Conservation (phyloP, 2,888 invertebrate species). For the Tuta absoluta region DNA sequence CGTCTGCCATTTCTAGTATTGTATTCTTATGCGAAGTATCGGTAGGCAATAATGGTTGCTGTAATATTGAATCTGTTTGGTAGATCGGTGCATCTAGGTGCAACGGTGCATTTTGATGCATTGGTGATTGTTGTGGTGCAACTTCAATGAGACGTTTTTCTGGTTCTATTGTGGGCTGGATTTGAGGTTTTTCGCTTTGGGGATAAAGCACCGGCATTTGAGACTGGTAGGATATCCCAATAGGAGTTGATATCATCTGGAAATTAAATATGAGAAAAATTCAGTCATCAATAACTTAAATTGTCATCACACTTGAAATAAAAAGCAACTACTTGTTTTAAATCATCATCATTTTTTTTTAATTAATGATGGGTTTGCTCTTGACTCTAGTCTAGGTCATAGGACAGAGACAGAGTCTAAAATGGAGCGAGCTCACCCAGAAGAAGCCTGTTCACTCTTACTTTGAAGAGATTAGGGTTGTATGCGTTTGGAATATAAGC, state of each 20-base stretch:
- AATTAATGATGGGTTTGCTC: no score
- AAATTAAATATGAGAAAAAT: constrained; percentile 44
- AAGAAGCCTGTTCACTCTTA: no score
- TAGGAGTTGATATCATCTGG: constrained; percentile 85
- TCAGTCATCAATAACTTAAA: no score
- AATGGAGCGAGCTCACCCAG: no score
- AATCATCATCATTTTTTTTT: no score
- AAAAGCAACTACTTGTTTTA: no score
- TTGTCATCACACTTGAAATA: no score
- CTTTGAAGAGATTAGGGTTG: no score
- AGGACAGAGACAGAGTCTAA: no score
- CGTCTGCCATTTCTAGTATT: constrained; percentile 31
- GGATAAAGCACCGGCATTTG: constrained; percentile 67
- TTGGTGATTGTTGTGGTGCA: not conserved
- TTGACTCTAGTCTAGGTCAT: no score
- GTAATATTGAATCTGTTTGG: not conserved
- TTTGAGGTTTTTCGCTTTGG: constrained; percentile 37
- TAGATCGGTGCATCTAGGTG: constrained; percentile 19
- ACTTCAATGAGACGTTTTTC: not conserved
- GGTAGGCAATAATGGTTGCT: constrained; percentile 13
- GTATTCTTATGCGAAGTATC: constrained; percentile 32
- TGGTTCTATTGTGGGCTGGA: not conserved
- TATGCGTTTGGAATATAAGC: no score
- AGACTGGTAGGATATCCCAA: constrained; percentile 74
- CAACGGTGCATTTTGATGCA: constrained; percentile 21